A percentile compares a stretch with the other conserved stretches of the same genome.
These are phyloP conservation scores for Quadriops clusia DNA, from an alignment of 2,888 invertebrate genomes.

Conservation along the genomic window DNA sequence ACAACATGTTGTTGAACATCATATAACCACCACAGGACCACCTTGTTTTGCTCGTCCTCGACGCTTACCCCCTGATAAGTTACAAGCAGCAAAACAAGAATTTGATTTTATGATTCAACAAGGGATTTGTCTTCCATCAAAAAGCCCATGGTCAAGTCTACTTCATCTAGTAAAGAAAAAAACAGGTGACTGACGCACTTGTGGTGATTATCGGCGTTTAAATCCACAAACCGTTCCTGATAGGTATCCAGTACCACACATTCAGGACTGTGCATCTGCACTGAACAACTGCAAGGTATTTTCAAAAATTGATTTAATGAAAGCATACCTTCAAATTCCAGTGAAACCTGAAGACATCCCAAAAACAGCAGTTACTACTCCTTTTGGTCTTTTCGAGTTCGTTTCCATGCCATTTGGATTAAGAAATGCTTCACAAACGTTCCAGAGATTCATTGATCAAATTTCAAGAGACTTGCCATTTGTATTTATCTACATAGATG, in stretches of 20 bases:
- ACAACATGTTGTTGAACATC: background rate
- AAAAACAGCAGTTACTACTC: too few relatives aligned
- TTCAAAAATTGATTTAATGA: conserved; percentile 14
- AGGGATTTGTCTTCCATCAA: background rate
- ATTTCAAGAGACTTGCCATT: too few relatives aligned
- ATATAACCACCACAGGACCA: background rate
- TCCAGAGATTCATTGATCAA: too few relatives aligned
- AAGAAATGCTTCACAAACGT: too few relatives aligned
- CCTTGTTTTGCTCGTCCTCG: background rate
- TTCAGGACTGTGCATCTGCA: background rate
- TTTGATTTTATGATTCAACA: background rate
- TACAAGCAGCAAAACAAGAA: background rate
- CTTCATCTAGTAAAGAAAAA: background rate
- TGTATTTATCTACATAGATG: too few relatives aligned
- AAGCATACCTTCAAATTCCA: conserved; percentile 15
- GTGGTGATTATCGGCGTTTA: background rate
- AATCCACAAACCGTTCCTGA: background rate
- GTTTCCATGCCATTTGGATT: too few relatives aligned
- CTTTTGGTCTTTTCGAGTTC: too few relatives aligned
- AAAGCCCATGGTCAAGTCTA: background rate
- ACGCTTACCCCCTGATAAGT: background rate
- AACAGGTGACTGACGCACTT: background rate
- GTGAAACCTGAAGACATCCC: conserved; percentile 8
- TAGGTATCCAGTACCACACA: background rate
- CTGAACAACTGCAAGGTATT: background rate